These are phyloP conservation scores for Diachrysia chrysitis DNA, from an alignment of 2,888 invertebrate species.

Conservation along the genomic window DNA sequence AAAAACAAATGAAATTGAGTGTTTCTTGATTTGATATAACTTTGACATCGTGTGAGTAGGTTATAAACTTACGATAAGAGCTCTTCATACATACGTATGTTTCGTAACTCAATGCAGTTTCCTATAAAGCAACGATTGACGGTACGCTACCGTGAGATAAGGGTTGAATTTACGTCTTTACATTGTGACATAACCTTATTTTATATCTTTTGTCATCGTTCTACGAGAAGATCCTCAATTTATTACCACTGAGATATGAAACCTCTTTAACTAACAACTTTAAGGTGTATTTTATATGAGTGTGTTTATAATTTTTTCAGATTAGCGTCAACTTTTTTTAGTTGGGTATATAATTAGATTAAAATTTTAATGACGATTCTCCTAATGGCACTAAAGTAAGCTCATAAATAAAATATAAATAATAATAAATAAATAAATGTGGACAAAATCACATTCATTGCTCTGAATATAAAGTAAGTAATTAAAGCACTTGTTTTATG, in stretches of 20 bases:
- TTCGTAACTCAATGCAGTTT: conserved; percentile 43
- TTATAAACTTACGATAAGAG: neutral
- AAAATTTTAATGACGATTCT: neutral
- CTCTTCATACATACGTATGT: conserved; percentile 11
- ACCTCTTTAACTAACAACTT: conserved; percentile 48
- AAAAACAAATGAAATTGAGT: neutral
- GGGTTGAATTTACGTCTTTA: conserved; percentile 59
- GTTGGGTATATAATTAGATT: neutral
- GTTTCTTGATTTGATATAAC: neutral
- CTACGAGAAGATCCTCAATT: conserved; percentile 61
- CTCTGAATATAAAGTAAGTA: too few species aligned
- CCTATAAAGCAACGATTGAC: conserved; percentile 48
- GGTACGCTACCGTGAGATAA: conserved; percentile 56
- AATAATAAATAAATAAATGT: too few species aligned
- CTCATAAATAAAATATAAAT: too few species aligned
- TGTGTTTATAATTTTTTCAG: neutral
- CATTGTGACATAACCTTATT: conserved; percentile 63
- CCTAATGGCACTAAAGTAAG: too few species aligned
- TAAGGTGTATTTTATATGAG: conserved; percentile 20
- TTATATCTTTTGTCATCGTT: conserved; percentile 64
- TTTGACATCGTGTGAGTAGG: neutral
- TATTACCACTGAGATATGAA: conserved; percentile 57
- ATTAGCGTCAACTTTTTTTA: neutral
- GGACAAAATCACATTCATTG: too few species aligned
- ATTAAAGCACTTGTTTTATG: too few species aligned